phyloP scores from a whole-genome alignment of 1,140 invertebrate species.

The Heliothis virescens region DNA sequence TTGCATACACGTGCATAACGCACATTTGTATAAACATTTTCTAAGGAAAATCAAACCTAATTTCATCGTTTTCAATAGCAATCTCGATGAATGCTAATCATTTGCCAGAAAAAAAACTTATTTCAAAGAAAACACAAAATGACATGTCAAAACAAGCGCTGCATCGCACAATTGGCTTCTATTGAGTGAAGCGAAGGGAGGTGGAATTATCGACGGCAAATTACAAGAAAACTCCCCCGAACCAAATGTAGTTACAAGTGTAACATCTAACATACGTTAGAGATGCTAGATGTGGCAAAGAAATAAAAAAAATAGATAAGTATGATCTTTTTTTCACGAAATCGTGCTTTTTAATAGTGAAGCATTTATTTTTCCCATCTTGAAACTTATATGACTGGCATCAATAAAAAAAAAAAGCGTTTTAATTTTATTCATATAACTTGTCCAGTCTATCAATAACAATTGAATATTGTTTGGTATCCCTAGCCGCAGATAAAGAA shows the following conservation, averaged over 20 bases:
- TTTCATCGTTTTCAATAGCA: slow-evolving; percentile 18
- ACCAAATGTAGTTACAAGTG: slow-evolving; percentile 50
- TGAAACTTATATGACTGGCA: too few species aligned
- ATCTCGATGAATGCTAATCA: slow-evolving; percentile 32
- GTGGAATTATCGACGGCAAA: slow-evolving; percentile 66
- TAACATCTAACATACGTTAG: slow-evolving; percentile 27
- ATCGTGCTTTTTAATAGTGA: background rate
- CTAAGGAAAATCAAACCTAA: slow-evolving; percentile 10
- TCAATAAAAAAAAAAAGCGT: too few species aligned
- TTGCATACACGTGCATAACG: background rate
- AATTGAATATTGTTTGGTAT: slow-evolving; percentile 42
- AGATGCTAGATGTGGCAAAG: slow-evolving; percentile 40
- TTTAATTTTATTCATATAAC: slow-evolving; percentile 6
- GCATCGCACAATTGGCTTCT: slow-evolving; percentile 67
- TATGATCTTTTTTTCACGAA: background rate
- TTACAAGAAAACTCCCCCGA: slow-evolving; percentile 68
- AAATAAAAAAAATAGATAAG: background rate
- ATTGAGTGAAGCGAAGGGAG: slow-evolving; percentile 62
- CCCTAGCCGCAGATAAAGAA: slow-evolving; percentile 23
- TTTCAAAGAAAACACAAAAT: slow-evolving; percentile 57
- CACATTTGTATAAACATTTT: slow-evolving; percentile 11
- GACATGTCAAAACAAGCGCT: slow-evolving; percentile 65
- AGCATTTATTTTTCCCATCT: too few species aligned
- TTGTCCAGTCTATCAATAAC: slow-evolving; percentile 23
- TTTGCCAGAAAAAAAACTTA: slow-evolving; percentile 20